Conservation (phyloP, 2,113 vertebrate species). For the Aegotheles bennettii region DNA sequence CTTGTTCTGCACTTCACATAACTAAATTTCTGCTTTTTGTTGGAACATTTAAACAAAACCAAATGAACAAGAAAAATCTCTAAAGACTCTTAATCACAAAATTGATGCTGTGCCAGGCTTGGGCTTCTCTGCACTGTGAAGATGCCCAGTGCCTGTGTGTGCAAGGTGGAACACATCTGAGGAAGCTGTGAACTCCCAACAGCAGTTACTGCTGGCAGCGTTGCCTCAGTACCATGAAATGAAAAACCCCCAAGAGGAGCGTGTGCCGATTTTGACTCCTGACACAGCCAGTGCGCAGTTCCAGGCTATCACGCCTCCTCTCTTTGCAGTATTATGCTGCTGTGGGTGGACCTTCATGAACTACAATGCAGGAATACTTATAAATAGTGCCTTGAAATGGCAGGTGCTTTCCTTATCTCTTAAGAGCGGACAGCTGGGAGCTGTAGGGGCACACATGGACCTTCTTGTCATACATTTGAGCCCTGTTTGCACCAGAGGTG, state of each 20-base stretch:
- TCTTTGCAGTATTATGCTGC: not conserved
- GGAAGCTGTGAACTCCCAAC: not conserved
- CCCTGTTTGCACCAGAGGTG: not conserved
- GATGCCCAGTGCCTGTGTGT: not conserved
- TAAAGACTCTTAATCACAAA: not conserved
- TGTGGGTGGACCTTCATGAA: not conserved
- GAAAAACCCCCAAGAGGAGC: not conserved
- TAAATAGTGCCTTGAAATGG: not conserved
- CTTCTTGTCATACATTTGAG: not conserved
- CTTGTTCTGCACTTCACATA: not conserved
- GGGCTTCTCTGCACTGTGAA: not conserved
- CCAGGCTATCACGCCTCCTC: not conserved
- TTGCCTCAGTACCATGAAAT: not conserved
- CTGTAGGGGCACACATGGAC: not conserved
- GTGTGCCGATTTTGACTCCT: not conserved
- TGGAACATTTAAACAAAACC: not conserved
- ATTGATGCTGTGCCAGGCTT: rapidly evolving
- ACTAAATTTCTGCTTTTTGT: not conserved
- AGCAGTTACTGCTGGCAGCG: not conserved
- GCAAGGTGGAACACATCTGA: not conserved
- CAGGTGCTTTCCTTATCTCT: not conserved
- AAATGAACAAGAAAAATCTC: not conserved
- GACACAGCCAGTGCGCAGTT: not conserved
- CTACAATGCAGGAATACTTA: not conserved
- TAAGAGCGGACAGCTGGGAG: not conserved